phyloP scores from a whole-genome alignment of 2,113 vertebrate genomes.

The Toxotes jaculatrix region DNA sequence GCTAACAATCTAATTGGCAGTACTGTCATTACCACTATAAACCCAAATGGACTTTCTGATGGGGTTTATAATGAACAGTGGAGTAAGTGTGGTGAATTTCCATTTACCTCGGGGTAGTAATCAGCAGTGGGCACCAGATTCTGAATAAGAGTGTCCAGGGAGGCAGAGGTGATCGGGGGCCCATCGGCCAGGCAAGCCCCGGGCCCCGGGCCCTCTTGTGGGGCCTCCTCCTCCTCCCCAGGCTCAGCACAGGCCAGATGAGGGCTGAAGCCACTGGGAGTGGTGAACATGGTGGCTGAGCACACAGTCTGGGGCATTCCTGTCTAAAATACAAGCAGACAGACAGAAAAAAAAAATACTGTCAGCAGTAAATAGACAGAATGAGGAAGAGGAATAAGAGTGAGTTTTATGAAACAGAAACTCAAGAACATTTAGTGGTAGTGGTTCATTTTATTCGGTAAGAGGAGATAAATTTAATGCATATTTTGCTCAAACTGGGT shows the following conservation, averaged over 20 bases:
- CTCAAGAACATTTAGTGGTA: slow-evolving; percentile 1
- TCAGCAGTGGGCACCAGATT: slow-evolving; percentile 92
- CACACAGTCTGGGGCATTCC: slow-evolving; percentile 92
- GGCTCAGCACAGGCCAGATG: slow-evolving; percentile 86
- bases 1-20: slow-evolving; percentile 41
- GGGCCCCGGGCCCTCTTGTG: slow-evolving; percentile 86
- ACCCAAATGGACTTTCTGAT: slow-evolving; percentile 31
- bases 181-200: slow-evolving; percentile 85
- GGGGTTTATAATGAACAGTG: slow-evolving; percentile 6
- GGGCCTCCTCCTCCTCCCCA: slow-evolving; percentile 83
- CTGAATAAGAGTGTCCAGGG: slow-evolving; percentile 92
- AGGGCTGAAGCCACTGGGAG: slow-evolving; percentile 88
- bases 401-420: neutral
- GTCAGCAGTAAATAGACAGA: slow-evolving; percentile 11
- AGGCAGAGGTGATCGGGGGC: slow-evolving; percentile 90
- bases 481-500: neutral
- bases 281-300: slow-evolving; percentile 90
- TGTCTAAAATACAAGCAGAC: slow-evolving; percentile 76
- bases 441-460: neutral
- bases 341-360: slow-evolving; percentile 18
- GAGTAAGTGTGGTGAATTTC: neutral
- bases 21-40: neutral
- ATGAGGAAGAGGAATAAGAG: slow-evolving; percentile 4
- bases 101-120: slow-evolving; percentile 91
- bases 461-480: neutral